phyloP scores from a whole-genome alignment of 2,113 vertebrate species.

The Pluvianellus socialis region DNA sequence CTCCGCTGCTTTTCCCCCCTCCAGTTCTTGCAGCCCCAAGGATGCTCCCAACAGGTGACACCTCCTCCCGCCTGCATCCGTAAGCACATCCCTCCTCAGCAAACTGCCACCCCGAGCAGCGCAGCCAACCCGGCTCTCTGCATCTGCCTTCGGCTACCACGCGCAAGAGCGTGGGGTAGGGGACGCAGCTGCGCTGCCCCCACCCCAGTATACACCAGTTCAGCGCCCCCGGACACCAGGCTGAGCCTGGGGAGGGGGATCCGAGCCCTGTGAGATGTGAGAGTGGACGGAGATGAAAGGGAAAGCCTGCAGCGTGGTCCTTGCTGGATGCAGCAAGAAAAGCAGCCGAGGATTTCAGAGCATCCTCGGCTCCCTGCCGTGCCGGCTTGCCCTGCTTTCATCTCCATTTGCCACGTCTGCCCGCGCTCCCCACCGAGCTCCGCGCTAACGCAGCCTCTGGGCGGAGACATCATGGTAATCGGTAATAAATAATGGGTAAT shows the following conservation, averaged over 20 bases:
- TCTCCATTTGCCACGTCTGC: not conserved
- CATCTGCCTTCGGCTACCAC: not conserved
- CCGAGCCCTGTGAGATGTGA: accelerated
- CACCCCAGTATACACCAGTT: not conserved
- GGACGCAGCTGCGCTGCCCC: not conserved
- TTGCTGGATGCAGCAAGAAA: not conserved
- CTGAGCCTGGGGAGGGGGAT: not conserved
- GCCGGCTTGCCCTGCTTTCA: not conserved
- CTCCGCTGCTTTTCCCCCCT: not conserved
- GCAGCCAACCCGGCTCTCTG: not conserved
- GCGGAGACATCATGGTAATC: accelerated
- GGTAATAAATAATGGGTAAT: not conserved
- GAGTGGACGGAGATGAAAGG: not conserved
- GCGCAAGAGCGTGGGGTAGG: not conserved
- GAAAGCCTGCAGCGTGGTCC: not conserved
- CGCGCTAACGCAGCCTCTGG: not conserved
- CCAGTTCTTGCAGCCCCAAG: not conserved
- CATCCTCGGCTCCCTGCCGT: accelerated
- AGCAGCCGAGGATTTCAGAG: not conserved
- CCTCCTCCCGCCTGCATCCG: accelerated
- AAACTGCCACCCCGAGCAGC: not conserved
- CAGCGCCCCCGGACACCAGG: not conserved
- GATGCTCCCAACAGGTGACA: not conserved
- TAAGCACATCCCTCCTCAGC: not conserved
- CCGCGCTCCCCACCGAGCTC: not conserved